Evolutionary conservation across 2,888 invertebrate species (phyloP).

Genomic region (Oasisia sp.): DNA sequence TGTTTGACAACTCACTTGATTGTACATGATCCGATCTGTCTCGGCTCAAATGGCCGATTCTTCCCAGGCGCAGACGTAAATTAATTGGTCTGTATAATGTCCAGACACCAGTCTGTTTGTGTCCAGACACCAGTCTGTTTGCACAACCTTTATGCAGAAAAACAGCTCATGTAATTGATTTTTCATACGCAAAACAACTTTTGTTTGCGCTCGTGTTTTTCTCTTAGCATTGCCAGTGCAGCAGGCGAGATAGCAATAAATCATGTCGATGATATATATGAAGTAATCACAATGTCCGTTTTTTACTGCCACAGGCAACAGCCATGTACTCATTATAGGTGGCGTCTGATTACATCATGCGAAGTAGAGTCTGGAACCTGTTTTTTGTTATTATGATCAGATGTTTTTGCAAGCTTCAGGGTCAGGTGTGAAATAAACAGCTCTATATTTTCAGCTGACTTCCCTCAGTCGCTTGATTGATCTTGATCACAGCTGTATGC

Average conservation of each 20-base stretch:
- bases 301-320: neutral
- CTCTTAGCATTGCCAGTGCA: neutral
- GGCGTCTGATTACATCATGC: neutral
- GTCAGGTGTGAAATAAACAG: neutral
- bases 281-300: neutral
- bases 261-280: neutral
- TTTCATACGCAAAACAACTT: neutral
- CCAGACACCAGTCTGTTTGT: neutral
- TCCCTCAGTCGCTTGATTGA: neutral
- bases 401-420: neutral
- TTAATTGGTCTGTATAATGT: neutral
- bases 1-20: neutral
- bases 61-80: neutral
- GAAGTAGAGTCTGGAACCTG: neutral
- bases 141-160: neutral
- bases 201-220: neutral
- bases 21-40: neutral
- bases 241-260: neutral
- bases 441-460: neutral
- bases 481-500: too few relatives aligned
- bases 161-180: neutral
- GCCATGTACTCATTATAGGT: too few relatives aligned
- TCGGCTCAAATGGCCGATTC: neutral
- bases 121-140: neutral
- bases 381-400: neutral